Percentiles rank a stretch among this genome's conserved stretches.
Evolutionary conservation across 37 sponge, comb jelly and placozoan species (phyloP).

Genomic region (Diacarnus erythraeanus): DNA sequence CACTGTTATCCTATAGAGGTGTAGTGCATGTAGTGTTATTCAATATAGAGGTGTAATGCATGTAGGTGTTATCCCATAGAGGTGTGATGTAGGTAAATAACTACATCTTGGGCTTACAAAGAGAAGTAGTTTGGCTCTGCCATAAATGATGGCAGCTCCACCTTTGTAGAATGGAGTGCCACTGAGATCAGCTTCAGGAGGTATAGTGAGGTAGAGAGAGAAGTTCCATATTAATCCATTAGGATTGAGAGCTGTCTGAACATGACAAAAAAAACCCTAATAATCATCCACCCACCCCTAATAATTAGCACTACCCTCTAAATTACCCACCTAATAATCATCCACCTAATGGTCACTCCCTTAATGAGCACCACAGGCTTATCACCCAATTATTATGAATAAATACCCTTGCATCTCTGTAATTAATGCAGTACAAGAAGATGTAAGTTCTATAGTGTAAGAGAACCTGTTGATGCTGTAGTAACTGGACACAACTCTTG

Average conservation of each 20-base stretch:
- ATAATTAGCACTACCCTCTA: too few relatives aligned
- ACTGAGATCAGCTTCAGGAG: conserved; percentile 16
- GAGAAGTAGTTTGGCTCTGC: conserved; percentile 54
- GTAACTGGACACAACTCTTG: conserved; percentile 63
- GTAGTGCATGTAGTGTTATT: background rate
- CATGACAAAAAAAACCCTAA: too few relatives aligned
- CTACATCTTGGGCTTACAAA: conserved; percentile 64
- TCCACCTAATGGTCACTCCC: too few relatives aligned
- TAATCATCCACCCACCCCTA: too few relatives aligned
- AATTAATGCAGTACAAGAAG: background rate
- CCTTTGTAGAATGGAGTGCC: conserved; percentile 24
- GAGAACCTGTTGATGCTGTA: conserved; percentile 64
- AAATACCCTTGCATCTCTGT: background rate
- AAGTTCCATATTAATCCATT: conserved; percentile 49
- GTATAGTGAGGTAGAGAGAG: conserved; percentile 56
- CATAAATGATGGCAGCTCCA: conserved; percentile 27
- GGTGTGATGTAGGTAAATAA: background rate
- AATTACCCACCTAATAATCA: too few relatives aligned
- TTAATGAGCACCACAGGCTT: too few relatives aligned
- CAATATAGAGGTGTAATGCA: background rate
- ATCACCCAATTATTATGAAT: too few relatives aligned
- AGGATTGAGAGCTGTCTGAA: too few relatives aligned
- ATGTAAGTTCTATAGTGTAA: background rate
- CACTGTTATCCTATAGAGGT: background rate
- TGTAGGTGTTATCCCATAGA: background rate